A percentile compares a stretch with the other conserved stretches of the same genome.
phyloP scores from a whole-genome alignment of 2,888 invertebrate species.

The Morpho helenor region DNA sequence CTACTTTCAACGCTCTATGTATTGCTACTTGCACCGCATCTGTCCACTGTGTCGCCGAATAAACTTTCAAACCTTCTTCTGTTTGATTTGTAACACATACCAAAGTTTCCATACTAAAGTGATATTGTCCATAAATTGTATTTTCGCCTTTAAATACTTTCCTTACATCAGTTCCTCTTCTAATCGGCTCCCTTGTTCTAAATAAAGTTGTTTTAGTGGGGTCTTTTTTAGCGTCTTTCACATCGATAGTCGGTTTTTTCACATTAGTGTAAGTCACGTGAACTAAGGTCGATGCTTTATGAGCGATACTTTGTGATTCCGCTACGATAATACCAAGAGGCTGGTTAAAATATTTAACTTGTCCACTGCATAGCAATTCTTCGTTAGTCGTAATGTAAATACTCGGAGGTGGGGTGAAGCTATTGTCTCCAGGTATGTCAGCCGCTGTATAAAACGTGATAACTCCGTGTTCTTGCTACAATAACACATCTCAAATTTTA shows the following conservation, averaged over 20 bases:
- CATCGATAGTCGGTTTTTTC: conserved; percentile 42
- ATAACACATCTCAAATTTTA: conserved; percentile 20
- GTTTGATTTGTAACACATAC: conserved; percentile 80
- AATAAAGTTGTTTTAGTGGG: conserved; percentile 32
- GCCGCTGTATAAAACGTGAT: conserved; percentile 79
- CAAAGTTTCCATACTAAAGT: conserved; percentile 85
- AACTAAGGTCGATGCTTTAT: conserved; percentile 76
- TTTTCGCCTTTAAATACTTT: conserved; percentile 70
- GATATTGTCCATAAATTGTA: conserved; percentile 81
- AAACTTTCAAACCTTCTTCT: conserved; percentile 84
- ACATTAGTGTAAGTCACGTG: conserved; percentile 69
- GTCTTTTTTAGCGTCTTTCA: conserved; percentile 39
- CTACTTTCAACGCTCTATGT: conserved; percentile 73
- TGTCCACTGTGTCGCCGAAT: conserved; percentile 80
- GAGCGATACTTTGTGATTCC: conserved; percentile 68
- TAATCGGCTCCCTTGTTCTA: conserved; percentile 33
- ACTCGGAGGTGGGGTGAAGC: conserved; percentile 54
- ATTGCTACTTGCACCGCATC: conserved; percentile 76
- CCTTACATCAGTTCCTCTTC: conserved; percentile 49
- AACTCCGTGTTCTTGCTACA: conserved; percentile 80
- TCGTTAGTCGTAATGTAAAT: conserved; percentile 38
- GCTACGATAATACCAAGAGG: conserved; percentile 76
- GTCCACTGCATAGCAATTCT: conserved; percentile 55
- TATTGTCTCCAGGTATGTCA: conserved; percentile 84
- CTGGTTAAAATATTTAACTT: conserved; percentile 46